phyloP scores from a whole-genome alignment of 2,888 invertebrate species.

The Caprella mutica region DNA sequence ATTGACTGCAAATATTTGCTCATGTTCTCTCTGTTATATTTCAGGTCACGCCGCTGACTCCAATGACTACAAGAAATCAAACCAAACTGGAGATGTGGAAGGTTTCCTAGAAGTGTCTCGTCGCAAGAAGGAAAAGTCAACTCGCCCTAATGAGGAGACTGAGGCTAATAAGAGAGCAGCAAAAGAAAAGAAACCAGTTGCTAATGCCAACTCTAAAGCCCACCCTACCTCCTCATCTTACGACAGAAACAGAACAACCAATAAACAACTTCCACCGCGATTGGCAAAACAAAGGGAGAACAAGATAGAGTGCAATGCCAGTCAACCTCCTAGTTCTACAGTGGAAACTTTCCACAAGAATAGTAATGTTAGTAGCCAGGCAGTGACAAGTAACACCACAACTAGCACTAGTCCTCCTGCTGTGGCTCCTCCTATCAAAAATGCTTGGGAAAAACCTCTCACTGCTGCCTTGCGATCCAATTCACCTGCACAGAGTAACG shows the following conservation, averaged over 20 bases:
- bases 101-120: conserved; percentile 76
- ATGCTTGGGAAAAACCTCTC: conserved; percentile 78
- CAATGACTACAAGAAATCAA: too few species aligned
- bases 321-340: neutral
- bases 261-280: conserved; percentile 59
- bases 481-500: conserved; percentile 43
- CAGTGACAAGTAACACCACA: neutral
- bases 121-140: conserved; percentile 54
- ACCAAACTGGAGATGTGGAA: neutral
- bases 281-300: conserved; percentile 60
- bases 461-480: conserved; percentile 54
- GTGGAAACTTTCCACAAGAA: neutral
- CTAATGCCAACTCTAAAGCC: conserved; percentile 3
- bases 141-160: conserved; percentile 17
- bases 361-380: neutral
- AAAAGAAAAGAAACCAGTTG: conserved; percentile 22
- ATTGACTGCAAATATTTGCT: too few species aligned
- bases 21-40: too few species aligned
- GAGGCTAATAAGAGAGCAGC: conserved; percentile 36
- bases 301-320: conserved; percentile 18
- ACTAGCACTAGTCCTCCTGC: conserved; percentile 5
- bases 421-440: conserved; percentile 49
- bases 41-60: too few species aligned
- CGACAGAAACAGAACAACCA: conserved; percentile 41
- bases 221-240: conserved; percentile 12